Percentiles rank a stretch among this genome's conserved stretches.
These are phyloP conservation scores for Scaptomyza graminum DNA, from an alignment of 1,140 invertebrate species.

Conservation along the genomic window DNA sequence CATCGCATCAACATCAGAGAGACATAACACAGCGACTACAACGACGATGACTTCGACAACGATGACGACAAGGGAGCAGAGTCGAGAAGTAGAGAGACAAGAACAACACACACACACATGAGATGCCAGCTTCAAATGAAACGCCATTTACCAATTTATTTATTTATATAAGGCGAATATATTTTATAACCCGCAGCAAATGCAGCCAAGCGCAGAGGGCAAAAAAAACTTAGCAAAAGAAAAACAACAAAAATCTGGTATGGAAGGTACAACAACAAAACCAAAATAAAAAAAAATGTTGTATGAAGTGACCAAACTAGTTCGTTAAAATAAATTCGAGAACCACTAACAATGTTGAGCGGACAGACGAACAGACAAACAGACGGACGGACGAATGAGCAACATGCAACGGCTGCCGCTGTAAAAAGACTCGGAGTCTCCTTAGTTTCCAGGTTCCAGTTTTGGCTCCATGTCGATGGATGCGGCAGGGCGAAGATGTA, in stretches of 20 bases:
- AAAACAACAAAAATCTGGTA: conserved; percentile 26
- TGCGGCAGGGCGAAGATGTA: conserved; percentile 79
- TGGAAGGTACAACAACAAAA: conserved; percentile 1
- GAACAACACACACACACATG: conserved; percentile 21
- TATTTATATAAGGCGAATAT: conserved; percentile 83
- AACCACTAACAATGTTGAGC: conserved; percentile 79
- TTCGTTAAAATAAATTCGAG: conserved; percentile 83
- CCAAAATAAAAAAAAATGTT: conserved; percentile 65
- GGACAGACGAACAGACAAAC: conserved; percentile 42
- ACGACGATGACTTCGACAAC: conserved; percentile 1
- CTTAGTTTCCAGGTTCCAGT: conserved; percentile 31
- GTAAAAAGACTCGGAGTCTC: conserved; percentile 6
- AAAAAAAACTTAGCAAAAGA: background rate
- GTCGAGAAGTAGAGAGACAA: background rate
- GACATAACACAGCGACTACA: conserved; percentile 7
- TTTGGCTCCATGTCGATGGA: conserved; percentile 54
- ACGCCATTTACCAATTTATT: conserved; percentile 82
- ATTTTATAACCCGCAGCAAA: conserved; percentile 79
- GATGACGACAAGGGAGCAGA: background rate
- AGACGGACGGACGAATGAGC: conserved; percentile 52
- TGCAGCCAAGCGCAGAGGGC: conserved; percentile 38
- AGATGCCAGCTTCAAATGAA: conserved; percentile 64
- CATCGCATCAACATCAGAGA: conserved; percentile 68
- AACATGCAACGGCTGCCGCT: conserved; percentile 63
- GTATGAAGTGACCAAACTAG: conserved; percentile 82